Evolutionary conservation across 2,113 vertebrate species (phyloP).

Genomic region (Rallus limicola): DNA sequence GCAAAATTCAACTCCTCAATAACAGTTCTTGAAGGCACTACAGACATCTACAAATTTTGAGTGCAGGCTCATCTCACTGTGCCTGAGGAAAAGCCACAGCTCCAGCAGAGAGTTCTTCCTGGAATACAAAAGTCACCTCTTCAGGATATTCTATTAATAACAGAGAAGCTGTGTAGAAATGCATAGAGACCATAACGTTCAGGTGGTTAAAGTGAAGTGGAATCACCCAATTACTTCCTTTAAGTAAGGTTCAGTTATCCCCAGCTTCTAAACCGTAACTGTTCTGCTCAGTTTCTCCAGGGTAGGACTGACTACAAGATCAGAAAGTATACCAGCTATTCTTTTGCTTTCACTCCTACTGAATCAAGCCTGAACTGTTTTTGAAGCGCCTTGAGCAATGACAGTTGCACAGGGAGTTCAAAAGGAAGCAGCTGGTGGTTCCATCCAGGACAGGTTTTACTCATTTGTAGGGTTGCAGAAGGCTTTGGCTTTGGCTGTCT

Average conservation of each 20-base stretch:
- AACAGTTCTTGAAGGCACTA: not conserved
- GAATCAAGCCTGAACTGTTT: not conserved
- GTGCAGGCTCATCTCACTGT: not conserved
- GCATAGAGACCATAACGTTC: not conserved
- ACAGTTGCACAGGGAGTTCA: not conserved
- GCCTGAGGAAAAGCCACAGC: not conserved
- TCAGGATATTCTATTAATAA: not conserved
- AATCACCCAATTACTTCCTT: not conserved
- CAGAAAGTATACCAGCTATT: not conserved
- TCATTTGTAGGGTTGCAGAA: not conserved
- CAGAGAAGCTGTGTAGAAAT: not conserved
- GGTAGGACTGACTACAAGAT: rapidly evolving
- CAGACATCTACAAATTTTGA: not conserved
- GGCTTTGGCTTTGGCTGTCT: not conserved
- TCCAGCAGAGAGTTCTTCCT: not conserved
- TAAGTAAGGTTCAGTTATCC: not conserved
- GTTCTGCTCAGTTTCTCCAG: not conserved
- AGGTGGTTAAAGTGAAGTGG: not conserved
- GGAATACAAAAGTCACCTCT: not conserved
- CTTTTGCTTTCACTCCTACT: not conserved
- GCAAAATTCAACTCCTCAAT: not conserved
- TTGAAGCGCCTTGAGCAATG: not conserved
- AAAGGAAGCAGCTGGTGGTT: not conserved
- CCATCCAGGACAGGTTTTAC: not conserved
- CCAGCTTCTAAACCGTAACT: not conserved